A percentile compares a stretch with the other conserved stretches of the same genome.
Conservation (phyloP, 2,113 vertebrate genomes). For the Clarias batrachus region DNA sequence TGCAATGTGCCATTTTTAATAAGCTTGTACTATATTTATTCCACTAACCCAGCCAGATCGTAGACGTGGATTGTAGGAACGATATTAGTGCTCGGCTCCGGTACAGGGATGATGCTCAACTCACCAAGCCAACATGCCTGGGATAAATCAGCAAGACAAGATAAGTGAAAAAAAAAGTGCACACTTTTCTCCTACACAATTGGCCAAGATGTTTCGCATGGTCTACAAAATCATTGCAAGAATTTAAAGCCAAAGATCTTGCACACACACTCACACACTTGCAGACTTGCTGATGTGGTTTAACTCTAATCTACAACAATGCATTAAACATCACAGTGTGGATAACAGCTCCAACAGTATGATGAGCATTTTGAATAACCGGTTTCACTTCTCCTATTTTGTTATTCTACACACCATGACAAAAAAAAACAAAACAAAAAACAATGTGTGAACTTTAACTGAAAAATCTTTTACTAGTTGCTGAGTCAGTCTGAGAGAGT, state of each 20-base stretch:
- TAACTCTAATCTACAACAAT: background rate
- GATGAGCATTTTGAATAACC: background rate
- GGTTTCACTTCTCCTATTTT: background rate
- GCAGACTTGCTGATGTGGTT: background rate
- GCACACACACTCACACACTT: too few relatives aligned
- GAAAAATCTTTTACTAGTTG: background rate
- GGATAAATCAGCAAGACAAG: background rate
- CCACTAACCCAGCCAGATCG: slow-evolving; percentile 84
- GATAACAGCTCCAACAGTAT: background rate
- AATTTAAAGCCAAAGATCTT: background rate
- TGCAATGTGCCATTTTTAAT: background rate
- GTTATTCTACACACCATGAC: background rate
- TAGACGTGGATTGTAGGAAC: slow-evolving; percentile 87
- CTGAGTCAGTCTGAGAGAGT: background rate
- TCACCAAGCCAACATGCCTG: slow-evolving; percentile 83
- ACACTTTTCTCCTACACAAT: background rate
- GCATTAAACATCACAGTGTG: background rate
- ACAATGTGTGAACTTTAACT: background rate
- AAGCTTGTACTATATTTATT: background rate
- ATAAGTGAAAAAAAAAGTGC: background rate
- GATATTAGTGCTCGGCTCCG: slow-evolving; percentile 80
- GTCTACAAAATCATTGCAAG: background rate
- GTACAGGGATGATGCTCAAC: slow-evolving; percentile 76
- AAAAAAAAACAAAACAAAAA: background rate
- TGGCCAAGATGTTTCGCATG: background rate